Evolutionary conservation across 2,888 invertebrate species (phyloP), one percentile per base, ranked within the genome.

Genomic region (Orthonychiurus folsomi): DNA sequence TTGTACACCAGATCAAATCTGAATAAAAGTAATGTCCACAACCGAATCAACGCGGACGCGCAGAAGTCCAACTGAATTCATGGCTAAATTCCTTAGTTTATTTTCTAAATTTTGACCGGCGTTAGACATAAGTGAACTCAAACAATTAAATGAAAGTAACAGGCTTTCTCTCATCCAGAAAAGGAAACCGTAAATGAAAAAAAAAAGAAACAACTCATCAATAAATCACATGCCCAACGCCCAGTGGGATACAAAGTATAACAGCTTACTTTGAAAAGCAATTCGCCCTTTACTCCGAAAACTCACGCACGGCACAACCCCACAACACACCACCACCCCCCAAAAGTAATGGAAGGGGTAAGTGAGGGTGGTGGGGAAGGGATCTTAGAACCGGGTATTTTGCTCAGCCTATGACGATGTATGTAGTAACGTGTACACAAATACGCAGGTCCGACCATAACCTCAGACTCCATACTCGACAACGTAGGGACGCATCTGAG

Each of bases 401-500:
- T 28, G 52, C 20, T 21, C 23, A 3, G 52, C 52, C n/a, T 15
- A 37, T 37, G 37, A 37, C n/a, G 37, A 15, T 37, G 37, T 37
- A 9, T 9, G 37, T 37, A 37, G 37, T 9, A 15, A 9, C 37
- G 15, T 15, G 15, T 15, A 37, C 37, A 37, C 37, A 37, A 56
- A 24, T 56, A 25, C 50, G 48, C 50, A 59, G 37, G 50, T 59
- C 25, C 50, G 23, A 50, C 50, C 48, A 23, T 59, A 59, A 59
- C 59, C 59, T 59, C 26, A 59, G 59, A 59, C 59, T 59, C 59
- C 59, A 59, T 59, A 37, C n/a, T n/a, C n/a, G n/a, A n/a, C n/a
- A n/a, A n/a, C n/a, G n/a, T n/a, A n/a, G n/a, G n/a, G n/a, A n/a
- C n/a, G n/a, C n/a, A n/a, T n/a, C n/a, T n/a, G n/a, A n/a, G n/a